These are phyloP conservation scores for Rhombomys opimus DNA, from an alignment of 2,113 vertebrate genomes.

Conservation along the genomic window DNA sequence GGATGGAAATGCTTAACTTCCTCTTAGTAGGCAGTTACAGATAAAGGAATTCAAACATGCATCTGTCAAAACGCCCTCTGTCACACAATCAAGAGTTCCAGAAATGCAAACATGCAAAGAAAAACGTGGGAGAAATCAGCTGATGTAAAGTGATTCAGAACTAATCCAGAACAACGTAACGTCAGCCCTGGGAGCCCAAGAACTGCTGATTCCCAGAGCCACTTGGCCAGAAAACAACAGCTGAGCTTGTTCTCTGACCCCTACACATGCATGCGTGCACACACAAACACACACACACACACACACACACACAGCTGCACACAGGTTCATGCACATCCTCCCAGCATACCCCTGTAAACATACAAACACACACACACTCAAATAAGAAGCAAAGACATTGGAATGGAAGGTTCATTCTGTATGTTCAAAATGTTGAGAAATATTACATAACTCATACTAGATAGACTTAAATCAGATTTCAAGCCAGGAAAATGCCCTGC, in stretches of 20 bases:
- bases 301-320: neutral
- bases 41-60: neutral
- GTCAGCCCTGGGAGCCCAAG: no score
- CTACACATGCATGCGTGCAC: neutral
- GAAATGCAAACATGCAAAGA: neutral
- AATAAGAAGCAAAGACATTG: neutral
- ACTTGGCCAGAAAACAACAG: neutral
- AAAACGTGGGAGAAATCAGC: neutral
- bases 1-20: neutral
- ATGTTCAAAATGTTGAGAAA: neutral
- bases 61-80: neutral
- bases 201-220: neutral
- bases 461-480: constrained; percentile 13
- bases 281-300: neutral
- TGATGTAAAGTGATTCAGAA: neutral
- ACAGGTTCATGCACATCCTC: neutral
- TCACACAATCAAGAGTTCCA: neutral
- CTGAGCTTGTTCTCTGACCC: neutral
- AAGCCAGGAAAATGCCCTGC: neutral
- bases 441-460: neutral
- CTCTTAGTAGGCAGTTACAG: neutral
- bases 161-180: neutral
- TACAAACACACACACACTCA: neutral
- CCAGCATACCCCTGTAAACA: neutral
- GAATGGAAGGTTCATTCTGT: neutral